Evolutionary conservation across 2,888 invertebrate species (phyloP).

Genomic region (Erynnis tages): DNA sequence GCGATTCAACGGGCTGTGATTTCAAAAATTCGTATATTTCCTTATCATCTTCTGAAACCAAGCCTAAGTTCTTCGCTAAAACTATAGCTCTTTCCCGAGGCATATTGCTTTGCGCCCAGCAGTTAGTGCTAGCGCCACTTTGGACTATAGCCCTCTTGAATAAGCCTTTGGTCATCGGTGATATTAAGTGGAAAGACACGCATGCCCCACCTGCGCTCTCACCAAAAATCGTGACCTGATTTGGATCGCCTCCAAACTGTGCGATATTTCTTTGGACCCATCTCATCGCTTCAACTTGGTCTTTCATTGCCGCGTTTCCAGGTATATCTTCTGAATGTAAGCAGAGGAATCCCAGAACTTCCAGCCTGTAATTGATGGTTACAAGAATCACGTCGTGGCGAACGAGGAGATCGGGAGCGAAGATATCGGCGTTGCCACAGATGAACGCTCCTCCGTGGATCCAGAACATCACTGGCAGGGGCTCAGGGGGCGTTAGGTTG

Average conservation of each 20-base stretch:
- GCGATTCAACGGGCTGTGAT: conserved; percentile 43
- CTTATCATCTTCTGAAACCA: conserved; percentile 49
- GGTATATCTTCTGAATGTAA: conserved; percentile 63
- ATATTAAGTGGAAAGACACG: conserved; percentile 57
- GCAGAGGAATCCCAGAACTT: conserved; percentile 60
- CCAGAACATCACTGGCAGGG: conserved; percentile 61
- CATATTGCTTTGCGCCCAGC: conserved; percentile 71
- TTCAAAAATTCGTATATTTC: conserved; percentile 54
- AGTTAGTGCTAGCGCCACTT: conserved; percentile 84
- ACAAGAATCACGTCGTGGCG: conserved; percentile 59
- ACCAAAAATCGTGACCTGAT: conserved; percentile 69
- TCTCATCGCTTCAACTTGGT: conserved; percentile 64
- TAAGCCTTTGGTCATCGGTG: conserved; percentile 67
- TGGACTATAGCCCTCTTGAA: conserved; percentile 82
- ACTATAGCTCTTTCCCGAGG: conserved; percentile 69
- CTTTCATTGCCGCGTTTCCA: conserved; percentile 73
- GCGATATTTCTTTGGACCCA: conserved; percentile 66
- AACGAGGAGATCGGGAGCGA: conserved; percentile 63
- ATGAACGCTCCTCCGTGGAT: conserved; percentile 62
- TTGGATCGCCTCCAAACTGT: conserved; percentile 62
- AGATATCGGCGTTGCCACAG: conserved; percentile 54
- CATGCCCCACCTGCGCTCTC: conserved; percentile 64
- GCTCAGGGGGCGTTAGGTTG: conserved; percentile 40
- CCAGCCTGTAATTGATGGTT: conserved; percentile 66
- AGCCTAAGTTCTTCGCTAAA: conserved; percentile 51